Percentiles rank a stretch among this genome's conserved stretches.
phyloP scores from a whole-genome alignment of 2,888 invertebrate species.

The Lissocephala sabroskyi region DNA sequence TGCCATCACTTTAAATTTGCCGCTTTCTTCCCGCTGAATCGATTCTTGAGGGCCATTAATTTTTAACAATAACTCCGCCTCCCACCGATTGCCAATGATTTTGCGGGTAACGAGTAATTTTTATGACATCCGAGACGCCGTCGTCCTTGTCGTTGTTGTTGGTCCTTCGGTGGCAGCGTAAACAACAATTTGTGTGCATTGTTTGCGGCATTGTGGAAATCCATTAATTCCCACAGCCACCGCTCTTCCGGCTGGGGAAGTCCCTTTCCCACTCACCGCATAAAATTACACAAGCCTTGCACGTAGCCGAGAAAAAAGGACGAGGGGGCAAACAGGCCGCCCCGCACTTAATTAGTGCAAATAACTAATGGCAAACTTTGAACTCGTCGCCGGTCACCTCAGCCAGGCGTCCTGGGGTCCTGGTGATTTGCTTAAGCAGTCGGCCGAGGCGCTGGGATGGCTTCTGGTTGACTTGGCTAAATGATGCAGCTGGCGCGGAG shows the following conservation, averaged over 20 bases:
- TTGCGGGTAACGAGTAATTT: no score
- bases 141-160: no score
- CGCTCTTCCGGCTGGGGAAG: no score
- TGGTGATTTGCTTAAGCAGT: background rate
- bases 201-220: conserved; percentile 21
- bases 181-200: conserved; percentile 15
- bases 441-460: background rate
- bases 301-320: conserved; percentile 29
- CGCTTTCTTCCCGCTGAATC: no score
- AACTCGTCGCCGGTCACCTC: conserved; percentile 12
- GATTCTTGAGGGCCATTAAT: no score
- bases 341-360: conserved; percentile 54
- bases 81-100: no score
- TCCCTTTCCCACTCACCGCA: no score
- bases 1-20: no score
- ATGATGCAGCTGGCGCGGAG: no score
- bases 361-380: conserved; percentile 52
- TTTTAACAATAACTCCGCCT: no score
- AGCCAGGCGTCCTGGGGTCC: background rate
- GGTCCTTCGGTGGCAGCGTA: no score
- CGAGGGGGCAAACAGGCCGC: conserved; percentile 19
- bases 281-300: conserved; percentile 34
- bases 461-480: conserved; percentile 1
- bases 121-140: no score
- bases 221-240: conserved; percentile 13